phyloP scores from a whole-genome alignment of 2,888 invertebrate species.

The Acleris laterana region DNA sequence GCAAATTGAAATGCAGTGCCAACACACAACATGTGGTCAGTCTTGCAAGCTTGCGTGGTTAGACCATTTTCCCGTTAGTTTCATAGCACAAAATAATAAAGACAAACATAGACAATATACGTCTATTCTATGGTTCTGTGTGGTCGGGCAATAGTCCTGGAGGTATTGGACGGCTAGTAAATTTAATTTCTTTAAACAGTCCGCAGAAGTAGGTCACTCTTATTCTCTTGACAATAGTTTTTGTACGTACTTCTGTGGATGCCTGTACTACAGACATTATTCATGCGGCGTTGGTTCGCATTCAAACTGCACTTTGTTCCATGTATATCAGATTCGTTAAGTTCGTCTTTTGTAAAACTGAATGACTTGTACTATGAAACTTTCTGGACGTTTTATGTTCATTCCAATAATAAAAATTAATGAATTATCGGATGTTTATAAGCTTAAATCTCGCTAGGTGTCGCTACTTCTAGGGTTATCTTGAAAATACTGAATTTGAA shows the following conservation, averaged over 20 bases:
- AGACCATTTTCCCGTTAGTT: neutral
- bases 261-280: too few species aligned
- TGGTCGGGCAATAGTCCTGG: too few species aligned
- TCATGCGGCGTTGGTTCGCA: too few species aligned
- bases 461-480: neutral
- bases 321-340: neutral
- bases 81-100: neutral
- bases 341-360: neutral
- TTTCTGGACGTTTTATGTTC: neutral
- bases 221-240: too few species aligned
- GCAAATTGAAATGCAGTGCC: neutral
- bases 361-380: conserved; percentile 4
- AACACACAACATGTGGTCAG: neutral
- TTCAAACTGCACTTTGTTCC: too few species aligned
- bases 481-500: too few species aligned
- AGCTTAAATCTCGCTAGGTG: neutral
- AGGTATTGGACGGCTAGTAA: too few species aligned
- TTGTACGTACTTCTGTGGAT: too few species aligned
- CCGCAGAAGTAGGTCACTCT: too few species aligned
- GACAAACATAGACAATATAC: too few species aligned
- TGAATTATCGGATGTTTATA: neutral
- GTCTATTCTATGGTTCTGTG: too few species aligned
- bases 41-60: neutral
- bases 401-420: conserved; percentile 10
- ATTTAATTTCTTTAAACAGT: too few species aligned